Conservation (phyloP, 2,797 vertebrate species). For the Dermochelys coriacea region DNA sequence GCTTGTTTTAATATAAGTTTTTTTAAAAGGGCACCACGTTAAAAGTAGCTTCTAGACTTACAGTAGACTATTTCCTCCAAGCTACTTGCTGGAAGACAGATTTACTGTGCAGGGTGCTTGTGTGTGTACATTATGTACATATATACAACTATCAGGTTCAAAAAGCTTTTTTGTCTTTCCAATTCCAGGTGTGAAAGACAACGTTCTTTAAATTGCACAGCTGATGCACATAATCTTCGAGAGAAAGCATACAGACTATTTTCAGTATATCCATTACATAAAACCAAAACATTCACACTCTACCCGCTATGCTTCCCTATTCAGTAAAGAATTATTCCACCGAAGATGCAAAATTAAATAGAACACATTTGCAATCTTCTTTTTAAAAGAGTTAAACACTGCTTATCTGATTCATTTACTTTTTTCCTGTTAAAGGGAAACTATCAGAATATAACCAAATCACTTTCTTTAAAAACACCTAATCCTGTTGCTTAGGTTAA, state of each 20-base stretch:
- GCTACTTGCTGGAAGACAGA: not conserved
- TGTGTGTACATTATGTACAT: not conserved
- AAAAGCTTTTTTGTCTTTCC: constrained; percentile 1
- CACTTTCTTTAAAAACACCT: not conserved
- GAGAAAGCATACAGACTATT: not conserved
- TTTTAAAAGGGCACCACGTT: not conserved
- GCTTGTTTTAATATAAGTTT: not conserved
- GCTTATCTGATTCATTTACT: not conserved
- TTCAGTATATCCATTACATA: not conserved
- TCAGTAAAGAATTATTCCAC: not conserved
- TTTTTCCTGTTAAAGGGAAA: not conserved
- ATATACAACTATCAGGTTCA: not conserved
- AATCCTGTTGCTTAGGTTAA: not conserved
- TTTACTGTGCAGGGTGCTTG: rapidly evolving
- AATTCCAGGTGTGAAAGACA: not conserved
- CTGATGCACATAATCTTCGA: rapidly evolving
- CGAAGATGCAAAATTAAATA: not conserved
- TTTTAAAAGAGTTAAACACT: not conserved
- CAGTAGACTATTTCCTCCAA: not conserved
- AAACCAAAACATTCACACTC: not conserved
- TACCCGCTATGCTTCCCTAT: not conserved
- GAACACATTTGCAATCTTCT: not conserved
- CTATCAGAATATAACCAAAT: not conserved
- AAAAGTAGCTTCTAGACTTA: not conserved
- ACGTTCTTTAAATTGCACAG: not conserved